Evolutionary conservation across 2,888 invertebrate species (phyloP), one percentile per base, ranked within the genome.

Genomic region (Ecliptopera silaceata): DNA sequence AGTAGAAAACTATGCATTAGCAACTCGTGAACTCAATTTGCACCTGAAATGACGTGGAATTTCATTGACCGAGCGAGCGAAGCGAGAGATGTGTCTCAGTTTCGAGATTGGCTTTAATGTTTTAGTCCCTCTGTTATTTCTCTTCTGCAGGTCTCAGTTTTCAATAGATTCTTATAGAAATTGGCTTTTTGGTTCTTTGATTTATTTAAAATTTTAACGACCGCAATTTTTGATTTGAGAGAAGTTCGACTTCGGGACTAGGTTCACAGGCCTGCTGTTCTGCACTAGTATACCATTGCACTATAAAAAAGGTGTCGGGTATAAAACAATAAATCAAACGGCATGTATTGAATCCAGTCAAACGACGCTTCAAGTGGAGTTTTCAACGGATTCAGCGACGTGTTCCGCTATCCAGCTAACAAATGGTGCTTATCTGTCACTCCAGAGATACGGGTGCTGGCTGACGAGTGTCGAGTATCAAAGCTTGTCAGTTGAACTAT

Each of bases 341-440:
- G 41, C 12, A 12, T n/a, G 20, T 42, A 13, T 22, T 31, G 11
- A 50, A 45, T 46, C 39, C 47, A 22, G 44, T 57, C 44, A 38
- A 36, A 49, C 34, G 32, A 12, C 36, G 10, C 43, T 43, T 42
- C 17, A 15, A 48, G 47, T 18, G 56, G 44, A 49, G 56, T 70
- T 72, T 74, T 71, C 69, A 75, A 59, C 52, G 72, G 73, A 72
- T 70, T 66, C 69, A 66, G 69, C 63, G 68, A 59, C 61, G 65
- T 64, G 67, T 61, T 65, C 72, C 71, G 74, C 72, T 74, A 72
- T 70, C 69, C 65, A 67, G 70, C 72, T 75, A 79, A 81, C 79
- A 82, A 84, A 84, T 80, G 79, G 74, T 73, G 70, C 79, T 82
- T 82, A 82, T 84, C 77, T 74, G 76, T 80, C 82, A 79, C 78